A percentile compares a stretch with the other conserved stretches of the same genome.
Conservation (phyloP, 2,113 vertebrate species). For the Pteronura brasiliensis region DNA sequence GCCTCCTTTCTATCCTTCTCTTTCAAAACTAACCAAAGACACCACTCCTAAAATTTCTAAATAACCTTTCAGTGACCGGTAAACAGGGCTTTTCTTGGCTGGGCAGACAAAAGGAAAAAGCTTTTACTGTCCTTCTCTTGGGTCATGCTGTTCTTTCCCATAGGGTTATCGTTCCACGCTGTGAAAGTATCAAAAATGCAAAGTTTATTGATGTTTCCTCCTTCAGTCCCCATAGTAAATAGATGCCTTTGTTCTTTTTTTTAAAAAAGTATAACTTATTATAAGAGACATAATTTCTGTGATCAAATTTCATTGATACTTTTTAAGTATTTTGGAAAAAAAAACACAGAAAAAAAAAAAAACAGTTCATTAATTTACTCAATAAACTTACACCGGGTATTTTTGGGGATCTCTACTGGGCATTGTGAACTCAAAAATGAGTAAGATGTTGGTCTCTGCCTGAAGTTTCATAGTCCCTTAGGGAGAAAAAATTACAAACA, state of each 20-base stretch:
- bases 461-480: not conserved
- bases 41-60: slow-evolving; percentile 29
- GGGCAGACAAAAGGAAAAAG: not conserved
- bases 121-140: not conserved
- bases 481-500: not conserved
- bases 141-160: not conserved
- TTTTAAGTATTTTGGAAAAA: not conserved
- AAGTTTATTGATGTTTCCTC: not conserved
- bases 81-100: slow-evolving; percentile 20
- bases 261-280: not conserved
- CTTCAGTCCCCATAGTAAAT: not conserved
- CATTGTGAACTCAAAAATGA: not conserved
- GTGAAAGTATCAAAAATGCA: not conserved
- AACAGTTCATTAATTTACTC: not conserved
- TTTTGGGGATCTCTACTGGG: not conserved
- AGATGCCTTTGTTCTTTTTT: not conserved
- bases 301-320: not conserved
- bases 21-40: not conserved
- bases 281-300: not conserved
- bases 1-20: not conserved
- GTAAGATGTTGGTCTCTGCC: not conserved
- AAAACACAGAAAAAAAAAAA: not conserved
- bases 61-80: not conserved
- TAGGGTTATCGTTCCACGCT: not conserved
- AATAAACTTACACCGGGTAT: not conserved